Evolutionary conservation across 2,113 vertebrate species (phyloP).

Genomic region (Phalacrocorax pelagicus): DNA sequence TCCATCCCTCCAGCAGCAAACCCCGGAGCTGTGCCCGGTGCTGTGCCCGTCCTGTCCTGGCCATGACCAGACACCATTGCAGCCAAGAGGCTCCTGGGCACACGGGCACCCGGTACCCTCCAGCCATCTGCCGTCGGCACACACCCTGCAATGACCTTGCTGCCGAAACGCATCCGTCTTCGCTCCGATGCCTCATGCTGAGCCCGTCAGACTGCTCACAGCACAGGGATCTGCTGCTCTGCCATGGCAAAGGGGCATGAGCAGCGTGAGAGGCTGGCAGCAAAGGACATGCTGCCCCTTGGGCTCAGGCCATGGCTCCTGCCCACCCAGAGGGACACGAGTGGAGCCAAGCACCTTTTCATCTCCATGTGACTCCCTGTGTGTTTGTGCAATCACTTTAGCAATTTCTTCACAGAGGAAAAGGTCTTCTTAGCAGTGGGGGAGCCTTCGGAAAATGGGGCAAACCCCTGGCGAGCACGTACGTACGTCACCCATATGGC

Average conservation of each 20-base stretch:
- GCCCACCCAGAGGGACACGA: fast-evolving
- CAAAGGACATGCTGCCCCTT: neutral
- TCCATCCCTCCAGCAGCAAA: neutral
- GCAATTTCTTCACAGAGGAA: fast-evolving
- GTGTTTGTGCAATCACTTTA: fast-evolving
- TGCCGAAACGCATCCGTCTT: neutral
- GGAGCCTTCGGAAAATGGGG: neutral
- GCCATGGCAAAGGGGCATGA: neutral
- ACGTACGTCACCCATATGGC: fast-evolving
- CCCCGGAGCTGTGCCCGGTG: neutral
- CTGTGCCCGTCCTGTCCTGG: neutral
- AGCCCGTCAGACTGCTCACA: neutral
- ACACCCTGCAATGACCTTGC: neutral
- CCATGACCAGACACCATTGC: fast-evolving
- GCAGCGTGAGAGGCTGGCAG: neutral
- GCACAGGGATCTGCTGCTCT: neutral
- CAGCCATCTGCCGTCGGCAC: neutral
- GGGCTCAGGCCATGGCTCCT: neutral
- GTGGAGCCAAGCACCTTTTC: neutral
- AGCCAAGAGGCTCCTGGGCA: neutral
- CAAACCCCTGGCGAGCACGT: fast-evolving
- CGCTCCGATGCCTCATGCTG: neutral
- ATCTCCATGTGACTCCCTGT: fast-evolving
- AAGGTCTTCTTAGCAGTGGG: fast-evolving
- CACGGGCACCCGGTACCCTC: neutral